These are phyloP conservation scores for Atlantisia rogersi DNA, from an alignment of 2,113 vertebrate species.

Conservation along the genomic window DNA sequence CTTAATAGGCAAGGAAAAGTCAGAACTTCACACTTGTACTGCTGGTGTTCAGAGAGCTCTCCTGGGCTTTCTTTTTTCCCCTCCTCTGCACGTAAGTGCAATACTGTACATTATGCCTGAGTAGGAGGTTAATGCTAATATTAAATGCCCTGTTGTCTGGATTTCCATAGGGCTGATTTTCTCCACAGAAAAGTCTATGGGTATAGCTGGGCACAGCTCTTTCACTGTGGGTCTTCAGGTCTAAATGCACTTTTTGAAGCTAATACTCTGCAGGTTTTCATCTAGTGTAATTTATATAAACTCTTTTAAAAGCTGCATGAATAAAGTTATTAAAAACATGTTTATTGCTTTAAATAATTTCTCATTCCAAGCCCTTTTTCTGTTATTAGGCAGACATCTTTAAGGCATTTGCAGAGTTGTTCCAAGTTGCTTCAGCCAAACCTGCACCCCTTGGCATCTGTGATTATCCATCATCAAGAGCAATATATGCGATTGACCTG, in stretches of 20 bases:
- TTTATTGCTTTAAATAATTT: not conserved
- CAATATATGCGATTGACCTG: slow-evolving; percentile 91
- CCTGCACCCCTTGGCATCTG: slow-evolving; percentile 88
- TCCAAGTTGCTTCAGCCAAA: slow-evolving; percentile 83
- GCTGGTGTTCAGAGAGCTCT: not conserved
- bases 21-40: not conserved
- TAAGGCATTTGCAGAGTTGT: slow-evolving; percentile 85
- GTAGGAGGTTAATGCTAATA: not conserved
- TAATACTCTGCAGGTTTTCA: not conserved
- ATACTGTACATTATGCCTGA: not conserved
- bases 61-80: not conserved
- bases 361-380: not conserved
- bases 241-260: not conserved
- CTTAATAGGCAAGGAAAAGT: not conserved
- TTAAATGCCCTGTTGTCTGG: not conserved
- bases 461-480: slow-evolving; percentile 87
- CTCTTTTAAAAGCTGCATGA: not conserved
- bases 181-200: not conserved
- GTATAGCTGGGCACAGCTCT: not conserved
- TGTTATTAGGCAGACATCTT: slow-evolving; percentile 82
- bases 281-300: not conserved
- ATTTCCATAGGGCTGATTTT: not conserved
- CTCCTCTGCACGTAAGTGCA: not conserved
- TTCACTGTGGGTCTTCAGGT: not conserved
- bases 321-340: not conserved